Base-by-base conservation (phyloP, 2,888 invertebrate species). In the Koerneria pararmatus region DNA sequence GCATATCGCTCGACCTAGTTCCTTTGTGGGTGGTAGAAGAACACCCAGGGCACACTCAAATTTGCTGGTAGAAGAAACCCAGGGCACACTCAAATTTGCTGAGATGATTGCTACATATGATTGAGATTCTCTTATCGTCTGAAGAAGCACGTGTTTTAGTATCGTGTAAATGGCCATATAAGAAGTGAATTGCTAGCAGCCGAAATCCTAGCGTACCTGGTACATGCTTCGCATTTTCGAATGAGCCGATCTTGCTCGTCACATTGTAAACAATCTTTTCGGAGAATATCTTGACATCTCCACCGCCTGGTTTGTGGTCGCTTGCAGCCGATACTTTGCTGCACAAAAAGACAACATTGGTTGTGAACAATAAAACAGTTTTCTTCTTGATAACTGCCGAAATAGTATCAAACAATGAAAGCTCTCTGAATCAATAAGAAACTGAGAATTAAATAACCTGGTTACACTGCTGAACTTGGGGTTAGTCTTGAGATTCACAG, bases 261-360 rank as follows among this genome's bases (percentile, higher is more conserved):
- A 66, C 74, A 60, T 68, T 68, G 37, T 72, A 65, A 34, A 56
- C 56, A 22, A 69, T 64, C 32, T 75, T 77, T 68, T 78, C 74
- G n/a, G 71, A 73, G 69, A 80, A 80, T 46, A 80, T 80, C 53
- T 75, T 76, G 15, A 80, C 74, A 58, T 78, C 74, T 41, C 80
- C 78, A 4, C 78, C 78, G 34, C 69, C 59, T 3, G 79, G 72
- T 48, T 71, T 73, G 61, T 80, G 75, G 37, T 72, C 74, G 1
- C 75, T 73, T 3, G 66, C 70, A n/a, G 77, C 72, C 54, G 71
- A 72, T 48, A 80, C 71, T 65, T 71, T 74, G 61, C 77, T 77
- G 34, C 65, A 74, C 57, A 11, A 71, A 63, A n/a, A 1, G n/a
- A n/a, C n/a, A n/a, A n/a, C n/a, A n/a, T n/a, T n/a, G n/a, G n/a